These are phyloP conservation scores for Matsumurasca onukii DNA, from an alignment of 1,140 invertebrate species.

Conservation along the genomic window DNA sequence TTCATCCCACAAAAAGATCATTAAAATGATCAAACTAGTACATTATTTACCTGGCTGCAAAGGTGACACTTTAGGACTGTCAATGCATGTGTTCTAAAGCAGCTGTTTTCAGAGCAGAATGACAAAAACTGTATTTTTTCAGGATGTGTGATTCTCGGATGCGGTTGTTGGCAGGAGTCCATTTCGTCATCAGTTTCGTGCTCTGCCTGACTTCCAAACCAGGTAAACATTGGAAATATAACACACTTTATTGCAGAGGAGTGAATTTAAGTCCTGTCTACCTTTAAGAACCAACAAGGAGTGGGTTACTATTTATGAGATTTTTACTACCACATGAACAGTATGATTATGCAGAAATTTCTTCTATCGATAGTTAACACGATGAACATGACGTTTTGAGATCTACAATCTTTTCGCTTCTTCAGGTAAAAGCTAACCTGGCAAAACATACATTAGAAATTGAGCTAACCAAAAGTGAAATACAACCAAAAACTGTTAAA, in stretches of 20 bases:
- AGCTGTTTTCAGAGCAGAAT: too few species aligned
- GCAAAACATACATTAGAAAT: too few species aligned
- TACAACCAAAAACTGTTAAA: too few species aligned
- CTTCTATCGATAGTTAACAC: not conserved
- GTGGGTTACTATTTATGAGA: not conserved
- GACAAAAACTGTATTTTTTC: not conserved
- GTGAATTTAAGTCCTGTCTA: not conserved
- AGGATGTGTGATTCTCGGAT: not conserved
- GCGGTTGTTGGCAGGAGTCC: not conserved
- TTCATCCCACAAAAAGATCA: too few species aligned
- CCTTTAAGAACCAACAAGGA: not conserved
- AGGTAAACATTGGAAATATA: not conserved
- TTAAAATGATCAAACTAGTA: too few species aligned
- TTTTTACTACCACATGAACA: not conserved
- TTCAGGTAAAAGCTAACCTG: too few species aligned
- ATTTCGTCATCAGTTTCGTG: not conserved
- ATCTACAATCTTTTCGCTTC: too few species aligned
- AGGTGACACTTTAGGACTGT: too few species aligned
- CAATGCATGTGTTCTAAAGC: too few species aligned
- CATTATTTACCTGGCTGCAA: too few species aligned
- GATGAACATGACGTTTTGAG: not conserved
- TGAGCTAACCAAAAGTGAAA: too few species aligned
- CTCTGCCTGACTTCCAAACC: slow-evolving; percentile 4
- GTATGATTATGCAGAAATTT: not conserved
- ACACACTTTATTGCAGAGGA: not conserved